Evolutionary conservation across 2,797 vertebrate genomes (phyloP), one percentile per base, ranked within the genome.

Genomic region (Astyanax mexicanus): DNA sequence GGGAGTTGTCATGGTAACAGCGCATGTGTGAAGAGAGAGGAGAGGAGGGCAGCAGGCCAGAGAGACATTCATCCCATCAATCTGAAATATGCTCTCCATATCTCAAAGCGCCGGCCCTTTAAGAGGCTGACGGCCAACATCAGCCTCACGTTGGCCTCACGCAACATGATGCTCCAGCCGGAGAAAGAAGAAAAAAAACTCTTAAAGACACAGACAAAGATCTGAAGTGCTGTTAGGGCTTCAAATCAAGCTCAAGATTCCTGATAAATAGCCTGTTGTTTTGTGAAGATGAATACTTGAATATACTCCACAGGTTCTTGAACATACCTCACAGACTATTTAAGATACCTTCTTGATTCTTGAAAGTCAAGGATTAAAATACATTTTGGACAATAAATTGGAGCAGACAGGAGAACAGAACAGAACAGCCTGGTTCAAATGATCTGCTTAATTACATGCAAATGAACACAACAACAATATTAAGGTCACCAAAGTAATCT

Each of bases 1-100:
- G 62, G 12, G 77, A 3, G 81, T 85, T 21, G 51, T 82, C 80
- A 82, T 83, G 64, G 85, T 47, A 88, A 90, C 84, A 15, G 75
- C 25, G 76, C 10, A 0, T 70, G 74, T 83, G 64, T 71, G 69
- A 75, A 71, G 49, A 38, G 60, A 51, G 62, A 0, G 38, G 9
- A 75, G 25, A 76, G 15, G 38, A 35, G 23, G 77, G 27, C 17
- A 61, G 68, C 55, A 69, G 62, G 58, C 25, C 4, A 35, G 67
- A 17, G 25, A 17, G 55, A 57, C 61, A 44, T 69, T 69, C 69
- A 61, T 42, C 17, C 51, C 54, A 21, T 73, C 67, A 25, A 49
- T 21, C 29, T 61, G 12, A 69, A 75, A 75, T 40, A 75, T 69
- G 17, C 11, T 57, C 11, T 25, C 12, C 62, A 62, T 67, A 78